phyloP scores from a whole-genome alignment of 2,888 invertebrate species.

The Dexiosoma caninum region DNA sequence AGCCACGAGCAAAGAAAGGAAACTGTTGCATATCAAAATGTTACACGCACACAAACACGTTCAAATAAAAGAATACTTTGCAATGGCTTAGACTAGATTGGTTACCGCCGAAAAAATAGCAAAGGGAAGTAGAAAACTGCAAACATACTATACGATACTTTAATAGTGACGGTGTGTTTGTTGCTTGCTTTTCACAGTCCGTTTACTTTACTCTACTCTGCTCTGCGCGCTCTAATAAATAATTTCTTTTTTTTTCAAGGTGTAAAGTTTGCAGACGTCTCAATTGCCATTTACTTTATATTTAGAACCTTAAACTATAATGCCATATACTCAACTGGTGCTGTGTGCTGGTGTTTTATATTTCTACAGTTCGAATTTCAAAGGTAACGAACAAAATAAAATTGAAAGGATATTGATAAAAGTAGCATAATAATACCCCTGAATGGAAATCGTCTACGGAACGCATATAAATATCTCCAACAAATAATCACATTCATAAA shows the following conservation, averaged over 20 bases:
- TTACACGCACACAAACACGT: not conserved
- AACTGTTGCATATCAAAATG: constrained; percentile 52
- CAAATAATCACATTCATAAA: constrained; percentile 64
- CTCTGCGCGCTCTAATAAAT: not conserved
- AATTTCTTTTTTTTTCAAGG: constrained; percentile 65
- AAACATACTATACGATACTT: constrained; percentile 32
- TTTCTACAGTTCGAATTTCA: constrained; percentile 19
- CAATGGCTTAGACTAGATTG: constrained; percentile 6
- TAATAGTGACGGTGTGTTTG: not conserved
- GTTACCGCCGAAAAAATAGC: not conserved
- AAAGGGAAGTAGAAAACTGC: not conserved
- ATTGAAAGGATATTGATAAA: constrained; percentile 50
- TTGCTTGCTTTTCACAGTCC: constrained; percentile 19
- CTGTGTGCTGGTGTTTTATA: too few relatives aligned
- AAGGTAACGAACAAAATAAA: constrained; percentile 25
- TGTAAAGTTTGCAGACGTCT: constrained; percentile 69
- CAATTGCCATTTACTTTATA: constrained; percentile 67
- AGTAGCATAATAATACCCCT: constrained; percentile 49
- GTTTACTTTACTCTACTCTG: not conserved
- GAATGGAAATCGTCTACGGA: constrained; percentile 57
- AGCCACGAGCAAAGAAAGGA: not conserved
- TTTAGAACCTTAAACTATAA: constrained; percentile 62
- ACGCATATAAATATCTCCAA: constrained; percentile 62
- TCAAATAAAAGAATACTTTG: constrained; percentile 10
- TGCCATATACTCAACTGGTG: constrained; percentile 21